phyloP scores from a whole-genome alignment of 1,140 invertebrate species.

The Drosophila kanapiae region DNA sequence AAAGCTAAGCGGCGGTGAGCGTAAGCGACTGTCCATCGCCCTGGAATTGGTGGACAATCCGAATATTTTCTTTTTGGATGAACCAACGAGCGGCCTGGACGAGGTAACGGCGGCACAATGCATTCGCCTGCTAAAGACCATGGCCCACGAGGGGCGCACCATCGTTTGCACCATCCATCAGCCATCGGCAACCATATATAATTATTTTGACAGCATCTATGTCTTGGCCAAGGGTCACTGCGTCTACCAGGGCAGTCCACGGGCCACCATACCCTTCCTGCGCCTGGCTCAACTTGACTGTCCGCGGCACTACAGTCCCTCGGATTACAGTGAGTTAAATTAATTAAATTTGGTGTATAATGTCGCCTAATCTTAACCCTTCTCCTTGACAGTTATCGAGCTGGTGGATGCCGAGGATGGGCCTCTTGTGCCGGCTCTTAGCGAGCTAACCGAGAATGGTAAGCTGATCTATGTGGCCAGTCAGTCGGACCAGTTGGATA shows the following conservation, averaged over 20 bases:
- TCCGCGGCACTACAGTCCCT: conserved; percentile 93
- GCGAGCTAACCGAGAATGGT: conserved; percentile 86
- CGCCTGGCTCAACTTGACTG: conserved; percentile 88
- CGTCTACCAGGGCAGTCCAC: conserved; percentile 91
- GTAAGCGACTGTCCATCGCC: conserved; percentile 93
- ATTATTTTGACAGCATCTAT: conserved; percentile 93
- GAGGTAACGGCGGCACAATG: conserved; percentile 94
- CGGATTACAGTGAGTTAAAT: conserved; percentile 89
- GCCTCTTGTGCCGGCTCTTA: conserved; percentile 73
- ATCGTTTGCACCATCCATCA: conserved; percentile 94
- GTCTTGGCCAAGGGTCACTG: conserved; percentile 89
- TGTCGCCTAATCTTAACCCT: neutral
- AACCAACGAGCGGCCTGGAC: conserved; percentile 94
- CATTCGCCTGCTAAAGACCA: conserved; percentile 88
- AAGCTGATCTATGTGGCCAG: conserved; percentile 77
- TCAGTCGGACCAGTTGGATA: conserved; percentile 20
- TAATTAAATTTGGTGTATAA: neutral
- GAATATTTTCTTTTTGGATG: conserved; percentile 90
- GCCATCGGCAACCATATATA: conserved; percentile 92
- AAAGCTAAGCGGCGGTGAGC: conserved; percentile 91
- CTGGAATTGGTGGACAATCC: conserved; percentile 95
- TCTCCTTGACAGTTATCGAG: conserved; percentile 85
- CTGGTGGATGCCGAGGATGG: conserved; percentile 83
- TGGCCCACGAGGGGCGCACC: conserved; percentile 90
- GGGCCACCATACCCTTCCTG: conserved; percentile 90